Base-by-base conservation (phyloP, 2,113 vertebrate species). In the Sebastes fasciatus region DNA sequence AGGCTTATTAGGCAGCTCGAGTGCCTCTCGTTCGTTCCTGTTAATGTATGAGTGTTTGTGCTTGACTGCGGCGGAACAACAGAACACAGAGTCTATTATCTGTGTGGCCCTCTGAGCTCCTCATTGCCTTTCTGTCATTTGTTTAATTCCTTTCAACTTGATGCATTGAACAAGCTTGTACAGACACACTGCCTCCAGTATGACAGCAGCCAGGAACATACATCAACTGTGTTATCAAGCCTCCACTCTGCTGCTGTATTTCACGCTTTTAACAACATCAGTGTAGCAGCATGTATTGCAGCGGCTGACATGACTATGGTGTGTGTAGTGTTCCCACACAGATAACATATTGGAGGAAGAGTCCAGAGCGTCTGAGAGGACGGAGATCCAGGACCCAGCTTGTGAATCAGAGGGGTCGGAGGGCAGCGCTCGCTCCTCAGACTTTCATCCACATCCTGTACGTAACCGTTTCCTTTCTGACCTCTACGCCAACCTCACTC, bases 11-110 rank as follows among this genome's bases (percentile, higher is more conserved):
- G 71, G 65, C 72, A 46, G 75, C 68, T 74, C 52, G 42, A 86
- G 77, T 74, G 71, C 42, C 54, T 68, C 52, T 48, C 79, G 71
- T 77, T 84, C 77, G 71, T 65, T 88, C 72, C 72, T 78, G 73
- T 80, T 83, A 45, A 81, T 89, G 75, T 74, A 65, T 21, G 64
- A 72, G 64, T 23, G 9, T 81, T 79, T 88, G 75, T 73, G 68
- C 79, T 66, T 21, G 4, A 81, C 79, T 80, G 74, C 52, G 16
- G 65, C 42, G 69, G 40, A 51, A 74, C 62, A 65, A 74, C 55
- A 51, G 13, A 62, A 76, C 62, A 14, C 52, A n/a, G 6, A 66
- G 54, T 9, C 46, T 62, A 43, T 83, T 68, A 86, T 80, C 70
- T 60, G 63, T 73, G 3, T 70, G 49, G 67, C 45, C 75, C 66